Percentiles rank a stretch among this genome's conserved stretches.
phyloP scores from a whole-genome alignment of 1,140 invertebrate genomes.

The Drosophila malerkotliana region DNA sequence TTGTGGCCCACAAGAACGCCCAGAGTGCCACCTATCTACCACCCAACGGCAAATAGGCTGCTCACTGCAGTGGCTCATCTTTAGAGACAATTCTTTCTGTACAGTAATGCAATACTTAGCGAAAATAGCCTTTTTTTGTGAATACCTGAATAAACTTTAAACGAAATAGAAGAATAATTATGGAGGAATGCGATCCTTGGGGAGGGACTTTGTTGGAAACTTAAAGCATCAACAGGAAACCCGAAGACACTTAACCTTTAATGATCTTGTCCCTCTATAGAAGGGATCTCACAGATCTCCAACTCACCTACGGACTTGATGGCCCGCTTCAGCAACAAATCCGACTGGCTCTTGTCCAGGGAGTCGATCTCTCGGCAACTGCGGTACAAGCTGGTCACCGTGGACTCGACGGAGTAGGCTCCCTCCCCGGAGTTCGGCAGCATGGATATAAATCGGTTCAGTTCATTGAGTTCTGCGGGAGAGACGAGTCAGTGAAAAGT shows the following conservation, averaged over 20 bases:
- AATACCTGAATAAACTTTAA: constrained; percentile 27
- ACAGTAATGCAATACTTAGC: constrained; percentile 36
- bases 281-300: too few species aligned
- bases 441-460: constrained; percentile 83
- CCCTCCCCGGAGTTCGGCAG: constrained; percentile 68
- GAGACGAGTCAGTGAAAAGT: neutral
- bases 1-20: constrained; percentile 35
- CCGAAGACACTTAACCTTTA: too few species aligned
- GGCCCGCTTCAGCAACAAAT: constrained; percentile 69
- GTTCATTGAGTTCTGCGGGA: constrained; percentile 71
- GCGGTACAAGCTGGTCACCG: constrained; percentile 72
- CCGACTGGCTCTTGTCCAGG: constrained; percentile 78
- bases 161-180: constrained; percentile 22
- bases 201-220: too few species aligned
- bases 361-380: constrained; percentile 78
- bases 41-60: constrained; percentile 54
- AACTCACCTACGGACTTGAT: constrained; percentile 78
- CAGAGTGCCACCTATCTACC: constrained; percentile 67
- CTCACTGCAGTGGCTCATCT: neutral
- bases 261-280: too few species aligned
- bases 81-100: constrained; percentile 37
- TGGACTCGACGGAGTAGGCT: constrained; percentile 73
- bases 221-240: too few species aligned
- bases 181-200: neutral
- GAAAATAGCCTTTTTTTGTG: constrained; percentile 37